Conservation (phyloP, 2,888 invertebrate genomes). For the Autographa pulchrina region DNA sequence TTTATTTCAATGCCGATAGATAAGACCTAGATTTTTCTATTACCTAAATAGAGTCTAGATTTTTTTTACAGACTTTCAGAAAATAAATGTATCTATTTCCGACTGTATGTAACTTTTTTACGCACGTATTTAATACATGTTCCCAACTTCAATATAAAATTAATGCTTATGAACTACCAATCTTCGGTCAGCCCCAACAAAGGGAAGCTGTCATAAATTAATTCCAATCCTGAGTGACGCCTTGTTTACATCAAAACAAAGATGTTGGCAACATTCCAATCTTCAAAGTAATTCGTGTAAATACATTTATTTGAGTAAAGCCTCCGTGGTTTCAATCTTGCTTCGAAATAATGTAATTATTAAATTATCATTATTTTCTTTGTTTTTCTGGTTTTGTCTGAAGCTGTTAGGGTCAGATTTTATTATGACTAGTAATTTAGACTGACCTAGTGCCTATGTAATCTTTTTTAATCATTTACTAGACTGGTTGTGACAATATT, state of each 20-base stretch:
- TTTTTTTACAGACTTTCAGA: too few relatives aligned
- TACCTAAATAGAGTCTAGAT: too few relatives aligned
- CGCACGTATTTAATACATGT: not conserved
- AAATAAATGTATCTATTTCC: too few relatives aligned
- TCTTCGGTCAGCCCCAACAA: conserved; percentile 51
- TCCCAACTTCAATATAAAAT: conserved; percentile 8
- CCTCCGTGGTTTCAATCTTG: conserved; percentile 13
- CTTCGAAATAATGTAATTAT: not conserved
- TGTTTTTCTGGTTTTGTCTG: too few relatives aligned
- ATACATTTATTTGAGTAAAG: conserved; percentile 43
- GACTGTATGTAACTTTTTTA: not conserved
- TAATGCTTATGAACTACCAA: conserved; percentile 30
- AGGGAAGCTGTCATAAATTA: conserved; percentile 54
- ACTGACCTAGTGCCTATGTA: too few relatives aligned
- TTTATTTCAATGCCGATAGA: too few relatives aligned
- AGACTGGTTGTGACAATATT: too few relatives aligned
- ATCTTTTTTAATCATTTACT: too few relatives aligned
- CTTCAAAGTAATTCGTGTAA: conserved; percentile 41
- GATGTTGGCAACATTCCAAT: conserved; percentile 63
- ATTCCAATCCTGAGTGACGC: conserved; percentile 59
- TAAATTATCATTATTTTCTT: not conserved
- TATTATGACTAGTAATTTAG: too few relatives aligned
- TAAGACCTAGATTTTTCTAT: too few relatives aligned
- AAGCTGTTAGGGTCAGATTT: too few relatives aligned
- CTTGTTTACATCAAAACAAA: conserved; percentile 54